Percentiles rank a stretch among this genome's conserved stretches.
These are phyloP conservation scores for Oceanodroma tethys DNA, from an alignment of 2,113 vertebrate genomes.

Conservation along the genomic window DNA sequence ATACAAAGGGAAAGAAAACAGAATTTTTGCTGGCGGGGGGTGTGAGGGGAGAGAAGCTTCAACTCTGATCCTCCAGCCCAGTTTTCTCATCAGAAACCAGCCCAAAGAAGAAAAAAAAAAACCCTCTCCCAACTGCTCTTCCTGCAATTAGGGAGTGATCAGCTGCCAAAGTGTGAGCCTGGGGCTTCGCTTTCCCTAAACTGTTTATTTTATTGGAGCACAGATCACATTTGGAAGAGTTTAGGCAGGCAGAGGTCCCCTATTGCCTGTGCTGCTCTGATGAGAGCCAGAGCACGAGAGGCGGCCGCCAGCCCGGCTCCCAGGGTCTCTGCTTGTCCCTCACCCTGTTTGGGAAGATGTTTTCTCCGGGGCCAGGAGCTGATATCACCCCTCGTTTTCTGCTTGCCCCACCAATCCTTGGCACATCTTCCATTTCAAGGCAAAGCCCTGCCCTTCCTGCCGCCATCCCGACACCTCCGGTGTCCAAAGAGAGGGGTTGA, in stretches of 20 bases:
- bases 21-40: background rate
- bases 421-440: background rate
- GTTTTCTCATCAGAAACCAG: constrained; percentile 46
- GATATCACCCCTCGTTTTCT: background rate
- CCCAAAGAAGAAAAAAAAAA: background rate
- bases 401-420: background rate
- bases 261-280: background rate
- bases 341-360: background rate
- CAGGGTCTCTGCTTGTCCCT: background rate
- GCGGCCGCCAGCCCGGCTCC: background rate
- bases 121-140: background rate
- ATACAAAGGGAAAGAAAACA: background rate
- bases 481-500: background rate
- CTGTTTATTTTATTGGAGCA: constrained; percentile 45
- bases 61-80: background rate
- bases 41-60: background rate
- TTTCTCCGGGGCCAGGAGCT: background rate
- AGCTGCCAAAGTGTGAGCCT: constrained; percentile 42
- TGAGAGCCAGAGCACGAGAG: background rate
- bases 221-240: constrained; percentile 47
- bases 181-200: constrained; percentile 32
- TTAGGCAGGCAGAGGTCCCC: constrained; percentile 22
- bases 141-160: constrained; percentile 36
- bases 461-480: background rate
- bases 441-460: background rate